Percentiles rank a stretch among this genome's conserved stretches.
phyloP scores from a whole-genome alignment of 2,113 vertebrate genomes.

The Mormoops blainvillei region DNA sequence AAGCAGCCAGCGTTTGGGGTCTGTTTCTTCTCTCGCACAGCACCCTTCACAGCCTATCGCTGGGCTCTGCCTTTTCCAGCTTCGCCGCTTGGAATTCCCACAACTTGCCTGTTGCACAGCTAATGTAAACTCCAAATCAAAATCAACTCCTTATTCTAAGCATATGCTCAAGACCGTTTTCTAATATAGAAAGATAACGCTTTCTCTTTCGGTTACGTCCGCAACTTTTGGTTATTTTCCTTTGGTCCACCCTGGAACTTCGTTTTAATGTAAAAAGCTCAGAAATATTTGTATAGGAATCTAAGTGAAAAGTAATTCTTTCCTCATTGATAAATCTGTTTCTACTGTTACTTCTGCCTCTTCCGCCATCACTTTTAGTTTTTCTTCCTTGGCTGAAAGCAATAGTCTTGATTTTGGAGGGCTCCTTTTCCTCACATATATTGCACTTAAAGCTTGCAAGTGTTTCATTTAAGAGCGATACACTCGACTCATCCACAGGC shows the following conservation, averaged over 20 bases:
- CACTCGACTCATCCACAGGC: background rate
- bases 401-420: background rate
- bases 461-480: background rate
- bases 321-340: background rate
- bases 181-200: conserved; percentile 42
- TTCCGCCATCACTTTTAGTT: background rate
- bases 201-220: background rate
- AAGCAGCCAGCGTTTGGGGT: background rate
- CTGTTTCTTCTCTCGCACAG: conserved; percentile 33
- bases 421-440: background rate
- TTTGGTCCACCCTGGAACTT: conserved; percentile 40
- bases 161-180: background rate
- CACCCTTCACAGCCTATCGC: background rate
- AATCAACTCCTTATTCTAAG: background rate
- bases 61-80: background rate
- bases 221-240: background rate
- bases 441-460: background rate
- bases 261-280: background rate
- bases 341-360: background rate
- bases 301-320: conserved; percentile 29
- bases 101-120: background rate
- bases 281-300: conserved; percentile 52
- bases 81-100: conserved; percentile 15
- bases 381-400: background rate
- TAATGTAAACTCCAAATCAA: conserved; percentile 29